Conservation (phyloP, 2,113 vertebrate genomes). For the Illadopsis cleaveri region DNA sequence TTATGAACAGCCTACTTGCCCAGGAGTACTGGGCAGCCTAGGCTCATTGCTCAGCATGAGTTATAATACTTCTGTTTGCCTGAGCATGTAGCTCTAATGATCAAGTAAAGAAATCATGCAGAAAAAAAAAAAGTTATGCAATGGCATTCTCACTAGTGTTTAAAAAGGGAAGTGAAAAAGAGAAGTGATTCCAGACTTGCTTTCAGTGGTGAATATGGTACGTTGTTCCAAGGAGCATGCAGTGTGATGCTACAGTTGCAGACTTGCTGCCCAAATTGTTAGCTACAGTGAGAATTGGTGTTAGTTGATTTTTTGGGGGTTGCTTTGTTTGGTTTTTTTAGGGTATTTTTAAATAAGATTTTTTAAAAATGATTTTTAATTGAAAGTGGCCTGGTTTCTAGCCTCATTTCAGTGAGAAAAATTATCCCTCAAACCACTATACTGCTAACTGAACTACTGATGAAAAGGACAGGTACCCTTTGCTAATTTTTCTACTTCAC, state of each 20-base stretch:
- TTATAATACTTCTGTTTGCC: not conserved
- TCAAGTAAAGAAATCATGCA: not conserved
- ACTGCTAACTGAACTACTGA: not conserved
- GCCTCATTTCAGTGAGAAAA: not conserved
- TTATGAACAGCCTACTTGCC: not conserved
- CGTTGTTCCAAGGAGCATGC: not conserved
- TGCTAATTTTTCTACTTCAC: not conserved
- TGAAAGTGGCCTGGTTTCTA: not conserved
- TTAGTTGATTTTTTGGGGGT: accelerated
- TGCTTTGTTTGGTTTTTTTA: not conserved
- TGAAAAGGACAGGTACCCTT: not conserved
- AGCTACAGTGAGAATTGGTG: not conserved
- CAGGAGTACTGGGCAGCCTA: not conserved
- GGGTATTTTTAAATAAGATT: not conserved
- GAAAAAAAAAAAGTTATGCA: not conserved
- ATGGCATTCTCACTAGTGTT: not conserved
- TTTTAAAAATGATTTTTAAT: not conserved
- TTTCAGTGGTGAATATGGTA: not conserved
- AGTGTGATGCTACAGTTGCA: not conserved
- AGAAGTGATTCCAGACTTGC: not conserved
- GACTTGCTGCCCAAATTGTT: not conserved
- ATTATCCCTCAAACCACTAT: not conserved
- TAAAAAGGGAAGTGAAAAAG: constrained; percentile 3
- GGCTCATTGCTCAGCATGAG: not conserved
- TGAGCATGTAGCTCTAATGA: not conserved